Evolutionary conservation across 2,888 invertebrate genomes (phyloP), one percentile per base, ranked within the genome.

Genomic region (Carterocephalus palaemon): DNA sequence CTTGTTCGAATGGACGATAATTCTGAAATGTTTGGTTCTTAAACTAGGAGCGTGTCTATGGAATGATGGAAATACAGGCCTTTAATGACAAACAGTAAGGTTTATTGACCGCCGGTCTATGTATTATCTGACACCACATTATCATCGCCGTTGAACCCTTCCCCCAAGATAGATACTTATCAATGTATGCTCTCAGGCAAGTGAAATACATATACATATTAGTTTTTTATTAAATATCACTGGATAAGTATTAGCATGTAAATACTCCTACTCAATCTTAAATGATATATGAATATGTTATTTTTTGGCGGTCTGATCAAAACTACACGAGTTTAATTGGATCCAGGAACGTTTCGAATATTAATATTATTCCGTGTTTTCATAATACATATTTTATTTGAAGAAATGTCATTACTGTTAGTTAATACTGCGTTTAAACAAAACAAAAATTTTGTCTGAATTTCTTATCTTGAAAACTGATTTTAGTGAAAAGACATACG

Each of bases 51-150:
- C 13, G 22, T 34, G 22, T 34, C 8, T 16, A 15, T 15, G n/a
- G 15, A 34, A 34, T 33, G 15, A 34, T 23, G 23, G 15, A 15
- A 15, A 22, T n/a, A n/a, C n/a, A n/a, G n/a, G n/a, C n/a, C n/a
- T n/a, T n/a, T n/a, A n/a, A n/a, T n/a, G n/a, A n/a, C 38, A 34
- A 56, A 59, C 60, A 60, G 59, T 53, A 62, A 60, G 57, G 63
- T 73, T 73, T 70, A 70, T 69, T 69, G 66, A 67, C 64, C 60
- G 54, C 46, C 60, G 60, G 67, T 70, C 69, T 62, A 70, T 74
- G 69, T 64, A 65, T 70, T 74, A 74, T 72, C 68, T 47, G 31
- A 29, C 43, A 23, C 6, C 29, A 45, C 37, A 56, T 56, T 62
- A 64, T 62, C 59, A 54, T 53, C 52, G 56, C 51, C 47, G 51